phyloP scores from a whole-genome alignment of 2,797 vertebrate species.

The Cyprinodon diabolis region DNA sequence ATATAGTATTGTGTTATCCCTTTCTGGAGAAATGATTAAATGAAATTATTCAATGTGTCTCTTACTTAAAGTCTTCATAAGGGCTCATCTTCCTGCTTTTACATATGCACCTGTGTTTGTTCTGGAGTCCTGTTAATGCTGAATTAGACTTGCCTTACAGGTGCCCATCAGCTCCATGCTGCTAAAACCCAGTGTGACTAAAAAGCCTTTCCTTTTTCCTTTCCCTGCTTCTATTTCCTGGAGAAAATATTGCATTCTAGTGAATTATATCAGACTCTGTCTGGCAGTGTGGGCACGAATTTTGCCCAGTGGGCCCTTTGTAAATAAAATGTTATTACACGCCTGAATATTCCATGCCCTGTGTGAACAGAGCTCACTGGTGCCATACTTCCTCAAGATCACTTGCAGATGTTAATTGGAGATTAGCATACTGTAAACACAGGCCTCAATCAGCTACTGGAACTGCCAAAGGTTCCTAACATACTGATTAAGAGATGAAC shows the following conservation, averaged over 20 bases:
- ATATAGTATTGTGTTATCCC: slow-evolving; percentile 43
- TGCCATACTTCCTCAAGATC: slow-evolving; percentile 78
- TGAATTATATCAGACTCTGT: slow-evolving; percentile 66
- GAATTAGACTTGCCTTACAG: slow-evolving; percentile 59
- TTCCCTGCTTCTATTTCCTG: slow-evolving; percentile 52
- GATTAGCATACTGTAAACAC: slow-evolving; percentile 76
- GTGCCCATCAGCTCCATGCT: slow-evolving; percentile 62
- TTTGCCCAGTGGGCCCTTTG: slow-evolving; percentile 79
- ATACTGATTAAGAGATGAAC: slow-evolving; percentile 76
- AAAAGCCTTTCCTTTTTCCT: slow-evolving; percentile 52
- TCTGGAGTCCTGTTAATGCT: slow-evolving; percentile 35
- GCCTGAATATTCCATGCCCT: slow-evolving; percentile 78
- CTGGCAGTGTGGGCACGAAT: slow-evolving; percentile 70
- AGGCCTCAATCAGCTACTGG: slow-evolving; percentile 75
- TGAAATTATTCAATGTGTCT: slow-evolving; percentile 48
- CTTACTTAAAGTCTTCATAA: slow-evolving; percentile 40
- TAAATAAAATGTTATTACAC: slow-evolving; percentile 83
- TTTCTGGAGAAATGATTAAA: slow-evolving; percentile 28
- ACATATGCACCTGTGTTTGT: slow-evolving; percentile 39
- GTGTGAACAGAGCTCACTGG: slow-evolving; percentile 75
- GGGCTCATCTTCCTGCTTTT: slow-evolving; percentile 36
- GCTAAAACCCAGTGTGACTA: slow-evolving; percentile 65
- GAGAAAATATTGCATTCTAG: slow-evolving; percentile 72
- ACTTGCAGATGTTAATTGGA: slow-evolving; percentile 84
- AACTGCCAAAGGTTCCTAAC: slow-evolving; percentile 69